phyloP scores from a whole-genome alignment of 2,888 invertebrate genomes.

The Nycteola revayana region DNA sequence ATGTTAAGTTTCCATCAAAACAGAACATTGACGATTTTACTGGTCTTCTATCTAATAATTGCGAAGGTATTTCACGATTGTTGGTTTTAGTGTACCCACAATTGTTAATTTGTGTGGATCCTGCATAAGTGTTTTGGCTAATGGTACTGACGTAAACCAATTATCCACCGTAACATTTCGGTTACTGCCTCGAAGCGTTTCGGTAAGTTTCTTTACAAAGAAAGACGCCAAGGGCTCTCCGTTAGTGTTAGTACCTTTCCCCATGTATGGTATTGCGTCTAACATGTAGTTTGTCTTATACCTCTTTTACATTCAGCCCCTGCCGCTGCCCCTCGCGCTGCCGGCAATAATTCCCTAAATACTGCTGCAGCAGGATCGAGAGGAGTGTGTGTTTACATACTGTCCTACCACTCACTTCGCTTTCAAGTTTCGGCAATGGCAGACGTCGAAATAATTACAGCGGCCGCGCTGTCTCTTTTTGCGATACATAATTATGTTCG shows the following conservation, averaged over 20 bases:
- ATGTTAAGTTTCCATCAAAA: conserved; percentile 1
- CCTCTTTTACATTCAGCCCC: conserved; percentile 1
- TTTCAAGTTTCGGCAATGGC: background rate
- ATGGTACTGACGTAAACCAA: conserved; percentile 6
- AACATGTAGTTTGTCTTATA: conserved; percentile 10
- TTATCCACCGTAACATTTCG: conserved; percentile 4
- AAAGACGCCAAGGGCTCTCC: conserved; percentile 28
- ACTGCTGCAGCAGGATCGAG: conserved; percentile 2
- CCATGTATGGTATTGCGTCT: conserved; percentile 35
- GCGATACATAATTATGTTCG: too few relatives aligned
- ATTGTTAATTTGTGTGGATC: conserved; percentile 10
- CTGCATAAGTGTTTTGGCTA: conserved; percentile 7
- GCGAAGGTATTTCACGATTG: conserved; percentile 12
- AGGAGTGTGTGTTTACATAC: conserved; percentile 1
- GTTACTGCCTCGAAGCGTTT: conserved; percentile 19
- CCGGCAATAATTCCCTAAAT: conserved; percentile 3
- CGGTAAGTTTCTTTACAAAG: conserved; percentile 28
- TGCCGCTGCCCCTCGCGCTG: conserved; percentile 3
- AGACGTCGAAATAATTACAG: too few relatives aligned
- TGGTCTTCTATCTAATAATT: conserved; percentile 9
- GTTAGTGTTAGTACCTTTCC: conserved; percentile 30
- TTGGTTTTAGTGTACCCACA: conserved; percentile 14
- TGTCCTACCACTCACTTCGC: conserved; percentile 2
- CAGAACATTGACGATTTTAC: conserved; percentile 1
- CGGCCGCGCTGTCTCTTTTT: too few relatives aligned